Percentiles rank a stretch among this genome's conserved stretches.
Evolutionary conservation across 2,797 vertebrate genomes (phyloP).

Genomic region (Cottoperca gobio): DNA sequence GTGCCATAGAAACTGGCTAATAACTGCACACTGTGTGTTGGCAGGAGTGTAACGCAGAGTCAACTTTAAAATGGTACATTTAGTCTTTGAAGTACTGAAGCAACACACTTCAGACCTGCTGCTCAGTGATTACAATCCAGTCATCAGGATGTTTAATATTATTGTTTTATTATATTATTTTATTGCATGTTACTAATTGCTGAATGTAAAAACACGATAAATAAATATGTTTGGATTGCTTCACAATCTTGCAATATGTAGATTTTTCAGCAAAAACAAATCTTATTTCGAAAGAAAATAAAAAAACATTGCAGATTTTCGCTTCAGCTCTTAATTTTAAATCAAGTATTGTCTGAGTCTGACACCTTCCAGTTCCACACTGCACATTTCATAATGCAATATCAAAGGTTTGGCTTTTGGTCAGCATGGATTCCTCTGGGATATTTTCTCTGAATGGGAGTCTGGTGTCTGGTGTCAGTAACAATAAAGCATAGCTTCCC

Average conservation of each 20-base stretch:
- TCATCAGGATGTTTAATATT: not conserved
- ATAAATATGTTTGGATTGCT: not conserved
- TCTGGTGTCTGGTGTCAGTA: slow-evolving; percentile 50
- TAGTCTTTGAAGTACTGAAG: not conserved
- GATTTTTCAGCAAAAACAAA: not conserved
- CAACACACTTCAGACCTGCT: not conserved
- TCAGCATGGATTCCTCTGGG: slow-evolving; percentile 36
- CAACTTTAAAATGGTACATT: not conserved
- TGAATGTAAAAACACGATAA: too few species aligned
- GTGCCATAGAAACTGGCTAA: not conserved
- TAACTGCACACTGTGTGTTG: not conserved
- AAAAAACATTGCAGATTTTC: slow-evolving; percentile 23
- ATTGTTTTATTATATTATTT: not conserved
- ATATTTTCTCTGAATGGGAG: slow-evolving; percentile 55
- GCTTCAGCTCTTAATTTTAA: slow-evolving; percentile 36
- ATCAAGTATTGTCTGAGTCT: slow-evolving; percentile 2
- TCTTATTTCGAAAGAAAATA: not conserved
- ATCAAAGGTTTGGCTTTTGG: slow-evolving; percentile 42
- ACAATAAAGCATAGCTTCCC: slow-evolving; percentile 62
- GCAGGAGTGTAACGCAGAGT: not conserved
- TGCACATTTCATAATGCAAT: slow-evolving; percentile 31
- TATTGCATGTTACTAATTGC: not conserved
- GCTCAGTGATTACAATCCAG: not conserved
- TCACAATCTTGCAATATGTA: not conserved
- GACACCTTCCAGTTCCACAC: slow-evolving; percentile 13